Base-by-base conservation (phyloP, 2,113 vertebrate species). In the Sebastes schlegelii region DNA sequence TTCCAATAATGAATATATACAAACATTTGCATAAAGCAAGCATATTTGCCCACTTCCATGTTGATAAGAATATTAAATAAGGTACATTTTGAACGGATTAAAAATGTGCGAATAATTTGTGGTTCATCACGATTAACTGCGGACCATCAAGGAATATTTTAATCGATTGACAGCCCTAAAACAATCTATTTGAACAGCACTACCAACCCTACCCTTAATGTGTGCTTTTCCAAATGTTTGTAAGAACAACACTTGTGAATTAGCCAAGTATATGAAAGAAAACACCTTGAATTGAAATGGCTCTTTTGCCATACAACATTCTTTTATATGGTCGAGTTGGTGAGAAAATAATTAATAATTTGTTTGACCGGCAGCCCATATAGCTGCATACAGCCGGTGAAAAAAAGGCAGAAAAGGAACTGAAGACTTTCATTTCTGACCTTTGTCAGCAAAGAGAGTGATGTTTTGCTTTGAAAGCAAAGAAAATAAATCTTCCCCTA, bases 381-480 rank as follows among this genome's bases (percentile, higher is more conserved):
- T 4, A 74, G 60, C 40, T 64, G 49, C 74, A 55, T 40, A 26
- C 45, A 70, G 4, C 19, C 2, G 4, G 8, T 65, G 21, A 34
- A 52, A 8, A 14, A 40, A 65, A 77, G 14, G 7, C 7, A 16
- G 19, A 45, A 46, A n/a, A 51, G 4, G 10, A 86, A 61, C 14
- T 12, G 4, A 54, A 42, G 23, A 19, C 40, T 77, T 87, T 75
- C 45, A 71, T 68, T 87, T 71, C 58, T 79, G 86, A 88, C 80
- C 83, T 84, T 78, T 84, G 77, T 84, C 84, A 71, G 74, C 60
- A 83, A 60, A 71, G 21, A 57, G 45, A 85, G 61, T 62, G 61
- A 74, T 45, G 51, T 76, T 26, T 74, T 68, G 54, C n/a, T 63
- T 1, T 75, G 40, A 72, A 84, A 73, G 79, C 21, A 69, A 71